Base-by-base conservation (phyloP, 2,797 vertebrate genomes). In the Apogon hyalosoma region DNA sequence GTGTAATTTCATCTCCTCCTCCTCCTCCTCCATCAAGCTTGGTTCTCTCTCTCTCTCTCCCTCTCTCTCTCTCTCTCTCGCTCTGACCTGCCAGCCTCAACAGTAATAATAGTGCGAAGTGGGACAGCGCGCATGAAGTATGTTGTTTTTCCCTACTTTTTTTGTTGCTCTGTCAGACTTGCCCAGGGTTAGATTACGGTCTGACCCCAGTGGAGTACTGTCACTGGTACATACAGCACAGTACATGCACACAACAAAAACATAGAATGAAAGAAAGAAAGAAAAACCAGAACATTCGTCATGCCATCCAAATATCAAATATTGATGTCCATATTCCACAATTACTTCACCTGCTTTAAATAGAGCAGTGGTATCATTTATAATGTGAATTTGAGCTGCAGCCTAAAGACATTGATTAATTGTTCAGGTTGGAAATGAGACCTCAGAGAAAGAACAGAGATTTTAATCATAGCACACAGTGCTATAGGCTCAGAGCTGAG, bases 1-100 rank as follows among this genome's bases (percentile, higher is more conserved):
- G 91, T 97, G 96, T 96, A 96, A 97, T 97, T 96, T 95, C 95
- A 97, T 96, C 93, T 95, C 90, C 90, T 83, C 72, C 87, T 86
- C 70, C 79, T 84, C 79, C 85, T 88, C 80, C 85, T n/a, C n/a
- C n/a, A 83, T 83, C 84, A 82, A 70, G 87, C 80, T 48, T 79
- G 56, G 49, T 39, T 73, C 67, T 60, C 68, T 70, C 79, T 24
- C 21, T 24, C 21, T 4, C 21, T 24, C 21, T 24, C 21, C 4
- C 47, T 58, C 55, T 56, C 33, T 64, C 62, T 19, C 11, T 66
- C 53, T 66, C 21, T 24, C 47, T 63, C 74, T 85, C 66, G 21
- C 90, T 92, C 92, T 82, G 94, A 92, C 91, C 93, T 92, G 94
- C 93, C 92, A 93, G 92, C 86, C 90, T 84, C 77, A 72, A 92